phyloP scores from a whole-genome alignment of 2,888 invertebrate species.

The Torymus texanus region DNA sequence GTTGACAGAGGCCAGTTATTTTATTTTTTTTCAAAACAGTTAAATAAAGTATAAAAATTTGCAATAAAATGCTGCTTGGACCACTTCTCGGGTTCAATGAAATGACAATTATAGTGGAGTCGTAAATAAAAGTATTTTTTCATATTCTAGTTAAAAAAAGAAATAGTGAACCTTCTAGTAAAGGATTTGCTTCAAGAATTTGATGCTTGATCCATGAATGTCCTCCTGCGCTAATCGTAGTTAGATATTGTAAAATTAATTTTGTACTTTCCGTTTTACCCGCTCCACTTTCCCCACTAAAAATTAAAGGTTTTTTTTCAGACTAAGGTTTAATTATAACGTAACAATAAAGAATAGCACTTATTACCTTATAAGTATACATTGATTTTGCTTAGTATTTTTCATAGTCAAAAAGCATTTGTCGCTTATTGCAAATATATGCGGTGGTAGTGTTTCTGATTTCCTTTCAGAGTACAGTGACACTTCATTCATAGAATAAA shows the following conservation, averaged over 20 bases:
- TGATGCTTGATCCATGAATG: conserved; percentile 99
- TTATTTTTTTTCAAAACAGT: too few species aligned
- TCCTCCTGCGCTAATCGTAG: conserved; percentile 90
- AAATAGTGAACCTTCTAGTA: conserved; percentile 83
- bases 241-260: conserved; percentile 93
- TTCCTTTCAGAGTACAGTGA: conserved; percentile 87
- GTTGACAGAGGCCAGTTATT: too few species aligned
- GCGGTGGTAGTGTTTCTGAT: conserved; percentile 92
- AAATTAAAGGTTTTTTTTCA: conserved; percentile 5
- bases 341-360: too few species aligned
- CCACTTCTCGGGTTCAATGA: too few species aligned
- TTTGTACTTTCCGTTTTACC: conserved; percentile 98
- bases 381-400: conserved; percentile 86
- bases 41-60: too few species aligned
- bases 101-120: too few species aligned
- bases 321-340: too few species aligned
- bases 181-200: conserved; percentile 96
- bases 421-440: conserved; percentile 97
- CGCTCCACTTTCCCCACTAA: conserved; percentile 96
- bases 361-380: conserved; percentile 91
- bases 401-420: conserved; percentile 91
- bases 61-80: too few species aligned
- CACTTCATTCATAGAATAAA: conserved; percentile 93
- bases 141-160: too few species aligned
- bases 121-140: too few species aligned